phyloP scores from a whole-genome alignment of 2,797 vertebrate genomes.

The Gambelia wislizenii region DNA sequence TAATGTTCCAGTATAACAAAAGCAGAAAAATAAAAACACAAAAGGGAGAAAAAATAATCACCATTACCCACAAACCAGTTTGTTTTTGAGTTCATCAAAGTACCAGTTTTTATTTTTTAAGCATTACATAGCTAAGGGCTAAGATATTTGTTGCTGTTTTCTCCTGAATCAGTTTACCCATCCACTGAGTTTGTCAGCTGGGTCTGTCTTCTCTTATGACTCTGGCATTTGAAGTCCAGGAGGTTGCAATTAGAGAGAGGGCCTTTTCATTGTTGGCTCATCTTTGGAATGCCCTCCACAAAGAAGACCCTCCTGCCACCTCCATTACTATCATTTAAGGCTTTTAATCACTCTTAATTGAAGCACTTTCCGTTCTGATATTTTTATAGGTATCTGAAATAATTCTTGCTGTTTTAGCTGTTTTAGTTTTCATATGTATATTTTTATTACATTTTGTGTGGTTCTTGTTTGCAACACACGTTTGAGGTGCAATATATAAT shows the following conservation, averaged over 20 bases:
- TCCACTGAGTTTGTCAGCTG: not conserved
- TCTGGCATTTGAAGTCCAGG: not conserved
- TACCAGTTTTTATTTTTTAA: not conserved
- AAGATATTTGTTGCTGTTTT: not conserved
- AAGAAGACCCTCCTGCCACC: not conserved
- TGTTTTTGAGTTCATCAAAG: not conserved
- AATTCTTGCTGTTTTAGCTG: not conserved
- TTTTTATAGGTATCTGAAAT: not conserved
- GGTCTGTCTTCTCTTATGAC: not conserved
- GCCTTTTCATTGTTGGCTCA: not conserved
- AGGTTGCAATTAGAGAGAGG: not conserved
- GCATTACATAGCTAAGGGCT: not conserved
- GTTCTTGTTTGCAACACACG: not conserved
- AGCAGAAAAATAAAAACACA: too few species aligned
- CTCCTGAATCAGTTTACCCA: not conserved
- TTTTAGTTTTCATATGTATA: not conserved
- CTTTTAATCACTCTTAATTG: not conserved
- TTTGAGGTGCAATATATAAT: not conserved
- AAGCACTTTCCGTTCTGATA: not conserved
- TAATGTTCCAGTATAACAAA: too few species aligned
- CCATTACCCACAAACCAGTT: too few species aligned
- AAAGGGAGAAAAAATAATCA: too few species aligned
- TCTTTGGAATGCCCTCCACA: not conserved
- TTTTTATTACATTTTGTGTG: not conserved
- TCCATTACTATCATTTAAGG: not conserved